A percentile compares a stretch with the other conserved stretches of the same genome.
These are phyloP conservation scores for Pyrgilauda ruficollis DNA, from an alignment of 2,113 vertebrate species.

Conservation along the genomic window DNA sequence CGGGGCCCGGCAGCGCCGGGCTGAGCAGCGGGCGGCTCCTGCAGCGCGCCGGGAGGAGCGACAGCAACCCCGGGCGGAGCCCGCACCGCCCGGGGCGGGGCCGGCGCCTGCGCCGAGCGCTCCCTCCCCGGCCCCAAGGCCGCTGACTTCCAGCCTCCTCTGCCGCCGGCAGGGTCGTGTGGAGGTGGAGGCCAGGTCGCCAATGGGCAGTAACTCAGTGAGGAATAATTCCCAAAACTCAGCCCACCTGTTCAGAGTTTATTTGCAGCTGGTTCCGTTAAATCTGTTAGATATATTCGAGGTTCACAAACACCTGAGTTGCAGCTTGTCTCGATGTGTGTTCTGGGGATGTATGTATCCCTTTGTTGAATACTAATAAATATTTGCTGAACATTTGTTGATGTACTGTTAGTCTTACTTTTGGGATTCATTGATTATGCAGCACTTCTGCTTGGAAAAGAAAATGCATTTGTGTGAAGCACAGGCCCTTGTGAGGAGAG, in stretches of 20 bases:
- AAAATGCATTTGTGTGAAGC: background rate
- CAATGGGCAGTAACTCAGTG: background rate
- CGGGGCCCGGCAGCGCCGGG: no score
- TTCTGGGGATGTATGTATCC: fast-evolving
- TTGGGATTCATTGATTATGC: background rate
- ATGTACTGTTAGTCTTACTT: fast-evolving
- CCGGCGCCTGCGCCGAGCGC: background rate
- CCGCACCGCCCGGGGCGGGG: no score
- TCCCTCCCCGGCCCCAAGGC: background rate
- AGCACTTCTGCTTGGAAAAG: background rate
- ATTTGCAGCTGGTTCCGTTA: background rate
- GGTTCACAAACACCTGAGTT: background rate
- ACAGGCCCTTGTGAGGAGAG: background rate
- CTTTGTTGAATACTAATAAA: background rate
- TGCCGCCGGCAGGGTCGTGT: background rate
- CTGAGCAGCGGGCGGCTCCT: no score
- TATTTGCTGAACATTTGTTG: background rate
- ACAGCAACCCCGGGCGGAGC: no score
- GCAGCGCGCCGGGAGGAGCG: background rate
- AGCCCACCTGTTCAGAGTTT: background rate
- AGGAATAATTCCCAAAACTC: background rate
- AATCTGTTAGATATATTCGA: background rate
- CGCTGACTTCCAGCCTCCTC: background rate
- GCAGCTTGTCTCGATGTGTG: fast-evolving
- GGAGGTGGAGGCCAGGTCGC: background rate